Conservation (phyloP, 2,888 invertebrate species). For the Eupithecia exiguata region DNA sequence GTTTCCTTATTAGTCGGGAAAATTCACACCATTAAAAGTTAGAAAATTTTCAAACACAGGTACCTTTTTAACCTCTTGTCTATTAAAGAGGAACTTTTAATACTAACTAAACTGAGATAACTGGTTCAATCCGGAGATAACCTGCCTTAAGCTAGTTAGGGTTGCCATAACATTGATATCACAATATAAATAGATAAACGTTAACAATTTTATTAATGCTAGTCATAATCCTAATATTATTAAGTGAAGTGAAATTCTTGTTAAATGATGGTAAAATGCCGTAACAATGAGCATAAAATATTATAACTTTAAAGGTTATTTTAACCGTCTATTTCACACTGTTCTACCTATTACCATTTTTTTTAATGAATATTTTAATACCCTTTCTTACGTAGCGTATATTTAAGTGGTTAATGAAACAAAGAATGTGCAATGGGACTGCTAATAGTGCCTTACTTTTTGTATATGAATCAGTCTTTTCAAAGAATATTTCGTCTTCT, state of each 20-base stretch:
- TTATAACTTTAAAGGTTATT: too few species aligned
- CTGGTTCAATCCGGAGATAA: conserved; percentile 43
- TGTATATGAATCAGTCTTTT: neutral
- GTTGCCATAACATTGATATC: conserved; percentile 22
- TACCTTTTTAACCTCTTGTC: conserved; percentile 27
- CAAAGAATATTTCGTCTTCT: neutral
- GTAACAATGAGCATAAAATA: too few species aligned
- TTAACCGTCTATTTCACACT: neutral
- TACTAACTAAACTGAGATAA: conserved; percentile 45
- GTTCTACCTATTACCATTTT: neutral
- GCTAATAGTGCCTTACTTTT: neutral
- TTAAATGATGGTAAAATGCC: too few species aligned
- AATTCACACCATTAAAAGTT: conserved; percentile 31
- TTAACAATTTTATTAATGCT: neutral
- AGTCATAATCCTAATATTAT: too few species aligned
- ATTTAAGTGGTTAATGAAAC: neutral
- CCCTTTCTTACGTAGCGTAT: too few species aligned
- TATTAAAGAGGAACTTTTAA: conserved; percentile 39
- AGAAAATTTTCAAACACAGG: conserved; percentile 19
- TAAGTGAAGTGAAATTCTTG: too few species aligned
- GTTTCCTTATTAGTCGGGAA: conserved; percentile 17
- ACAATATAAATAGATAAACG: too few species aligned
- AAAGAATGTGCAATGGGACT: neutral
- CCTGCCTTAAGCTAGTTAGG: conserved; percentile 30
- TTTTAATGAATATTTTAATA: too few species aligned